Conservation (phyloP, 2,888 invertebrate genomes). For the Spisula subtruncata region DNA sequence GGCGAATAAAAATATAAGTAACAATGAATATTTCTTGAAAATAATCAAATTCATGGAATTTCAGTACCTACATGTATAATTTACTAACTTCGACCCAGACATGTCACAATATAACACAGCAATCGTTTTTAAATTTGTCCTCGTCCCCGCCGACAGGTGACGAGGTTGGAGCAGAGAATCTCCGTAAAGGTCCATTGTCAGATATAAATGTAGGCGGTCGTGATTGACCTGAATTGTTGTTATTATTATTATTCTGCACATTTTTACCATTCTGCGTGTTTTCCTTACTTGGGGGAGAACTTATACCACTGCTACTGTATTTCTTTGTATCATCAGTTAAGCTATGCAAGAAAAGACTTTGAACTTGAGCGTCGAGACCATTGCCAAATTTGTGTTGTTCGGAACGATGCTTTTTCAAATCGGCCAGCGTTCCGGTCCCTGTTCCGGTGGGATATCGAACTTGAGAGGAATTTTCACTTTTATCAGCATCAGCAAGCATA, state of each 20-base stretch:
- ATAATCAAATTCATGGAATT: constrained; percentile 36
- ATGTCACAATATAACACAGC: constrained; percentile 82
- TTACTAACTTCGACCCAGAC: background rate
- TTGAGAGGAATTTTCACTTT: constrained; percentile 27
- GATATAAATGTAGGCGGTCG: constrained; percentile 68
- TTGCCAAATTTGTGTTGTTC: constrained; percentile 77
- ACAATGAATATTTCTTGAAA: constrained; percentile 41
- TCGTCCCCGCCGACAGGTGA: constrained; percentile 80
- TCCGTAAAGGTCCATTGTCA: constrained; percentile 74
- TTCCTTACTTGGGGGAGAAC: constrained; percentile 50
- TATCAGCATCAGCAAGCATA: constrained; percentile 25
- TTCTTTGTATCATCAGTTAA: constrained; percentile 71
- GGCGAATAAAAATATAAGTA: constrained; percentile 47
- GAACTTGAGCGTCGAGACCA: constrained; percentile 79
- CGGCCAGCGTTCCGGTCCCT: constrained; percentile 92
- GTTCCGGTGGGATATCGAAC: constrained; percentile 91
- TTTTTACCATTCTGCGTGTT: constrained; percentile 74
- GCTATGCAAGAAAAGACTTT: constrained; percentile 81
- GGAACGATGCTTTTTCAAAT: constrained; percentile 95
- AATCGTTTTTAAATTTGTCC: constrained; percentile 80
- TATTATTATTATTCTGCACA: constrained; percentile 74
- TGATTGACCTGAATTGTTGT: constrained; percentile 59
- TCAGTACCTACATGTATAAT: background rate
- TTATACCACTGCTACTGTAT: constrained; percentile 63
- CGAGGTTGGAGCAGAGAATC: constrained; percentile 79